Conservation (phyloP, 2,113 vertebrate genomes). For the Forbesichthys papilliferus region DNA sequence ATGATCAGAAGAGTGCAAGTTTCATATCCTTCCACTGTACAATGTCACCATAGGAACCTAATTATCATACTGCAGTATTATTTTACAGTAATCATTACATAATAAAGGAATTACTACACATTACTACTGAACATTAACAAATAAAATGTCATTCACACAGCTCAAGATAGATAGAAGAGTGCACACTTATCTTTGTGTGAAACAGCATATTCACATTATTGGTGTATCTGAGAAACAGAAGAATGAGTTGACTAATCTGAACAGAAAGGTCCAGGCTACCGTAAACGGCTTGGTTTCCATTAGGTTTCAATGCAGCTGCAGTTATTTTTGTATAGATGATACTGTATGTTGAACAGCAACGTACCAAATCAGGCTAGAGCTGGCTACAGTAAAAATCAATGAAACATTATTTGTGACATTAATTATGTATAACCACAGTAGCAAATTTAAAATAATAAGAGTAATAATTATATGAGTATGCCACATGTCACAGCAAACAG, state of each 20-base stretch:
- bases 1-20: constrained; percentile 10
- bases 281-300: constrained; percentile 45
- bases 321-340: constrained; percentile 27
- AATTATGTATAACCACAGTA: not conserved
- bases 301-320: constrained; percentile 26
- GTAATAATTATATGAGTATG: not conserved
- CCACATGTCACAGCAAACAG: not conserved
- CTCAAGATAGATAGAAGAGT: not conserved
- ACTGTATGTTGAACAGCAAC: constrained; percentile 19
- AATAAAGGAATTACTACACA: not conserved
- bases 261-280: constrained; percentile 40
- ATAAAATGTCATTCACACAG: not conserved
- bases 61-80: not conserved
- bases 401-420: not conserved
- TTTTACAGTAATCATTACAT: not conserved
- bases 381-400: constrained; percentile 2
- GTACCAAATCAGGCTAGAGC: not conserved
- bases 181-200: constrained; percentile 16
- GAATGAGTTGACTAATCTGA: constrained; percentile 45
- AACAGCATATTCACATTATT: constrained; percentile 47
- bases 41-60: too few species aligned
- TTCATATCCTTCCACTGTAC: not conserved
- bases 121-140: too few species aligned
- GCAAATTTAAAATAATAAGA: not conserved
- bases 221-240: constrained; percentile 51